Conservation (phyloP, 2,797 vertebrate genomes). For the Arctocebus calabarensis region DNA sequence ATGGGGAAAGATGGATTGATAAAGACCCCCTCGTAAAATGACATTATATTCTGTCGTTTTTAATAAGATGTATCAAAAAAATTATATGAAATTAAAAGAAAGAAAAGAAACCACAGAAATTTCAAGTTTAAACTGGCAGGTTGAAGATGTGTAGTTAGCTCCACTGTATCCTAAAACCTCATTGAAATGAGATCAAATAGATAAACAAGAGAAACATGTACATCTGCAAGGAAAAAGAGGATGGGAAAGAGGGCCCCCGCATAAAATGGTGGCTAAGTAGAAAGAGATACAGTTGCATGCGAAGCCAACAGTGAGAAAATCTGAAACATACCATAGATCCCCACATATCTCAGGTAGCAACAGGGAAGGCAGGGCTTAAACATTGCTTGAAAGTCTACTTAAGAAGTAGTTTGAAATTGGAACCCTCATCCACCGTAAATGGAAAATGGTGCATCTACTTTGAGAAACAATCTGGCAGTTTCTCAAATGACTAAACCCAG, state of each 20-base stretch:
- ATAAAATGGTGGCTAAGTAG: background rate
- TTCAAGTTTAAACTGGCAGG: background rate
- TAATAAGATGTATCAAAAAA: background rate
- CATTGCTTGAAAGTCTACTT: background rate
- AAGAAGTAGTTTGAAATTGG: background rate
- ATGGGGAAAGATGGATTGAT: background rate
- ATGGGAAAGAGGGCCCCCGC: background rate
- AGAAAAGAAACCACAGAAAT: background rate
- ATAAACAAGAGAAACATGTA: background rate
- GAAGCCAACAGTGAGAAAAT: background rate
- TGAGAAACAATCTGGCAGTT: background rate
- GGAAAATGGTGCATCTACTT: background rate
- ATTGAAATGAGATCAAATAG: background rate
- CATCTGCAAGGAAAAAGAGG: background rate
- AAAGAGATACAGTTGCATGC: background rate
- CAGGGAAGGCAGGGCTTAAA: background rate
- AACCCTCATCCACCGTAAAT: background rate
- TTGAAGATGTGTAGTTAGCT: constrained; percentile 4
- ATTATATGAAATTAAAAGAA: constrained; percentile 22
- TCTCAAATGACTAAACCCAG: background rate
- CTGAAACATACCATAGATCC: background rate
- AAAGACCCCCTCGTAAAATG: constrained; percentile 18
- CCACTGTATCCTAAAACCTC: background rate
- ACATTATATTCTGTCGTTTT: background rate
- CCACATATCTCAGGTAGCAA: background rate